These are phyloP conservation scores for Oedothorax gibbosus DNA, from an alignment of 1,140 invertebrate genomes.

Conservation along the genomic window DNA sequence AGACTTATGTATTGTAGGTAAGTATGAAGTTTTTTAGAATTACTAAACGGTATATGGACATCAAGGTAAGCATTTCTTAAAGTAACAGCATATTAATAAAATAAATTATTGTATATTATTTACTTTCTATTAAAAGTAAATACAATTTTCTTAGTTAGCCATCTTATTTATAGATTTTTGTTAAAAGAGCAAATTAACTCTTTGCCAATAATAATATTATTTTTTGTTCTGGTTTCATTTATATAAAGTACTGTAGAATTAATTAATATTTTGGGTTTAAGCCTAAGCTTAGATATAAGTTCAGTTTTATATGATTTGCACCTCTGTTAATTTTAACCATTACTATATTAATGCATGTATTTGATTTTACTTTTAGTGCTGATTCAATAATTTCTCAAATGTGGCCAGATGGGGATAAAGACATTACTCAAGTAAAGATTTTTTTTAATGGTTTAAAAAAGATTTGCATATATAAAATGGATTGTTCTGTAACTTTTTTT, in stretches of 20 bases:
- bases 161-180: not conserved
- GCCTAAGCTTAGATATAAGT: too few species aligned
- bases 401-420: conserved; percentile 95
- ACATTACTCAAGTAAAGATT: conserved; percentile 81
- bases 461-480: too few species aligned
- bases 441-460: conserved; percentile 7
- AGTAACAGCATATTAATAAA: not conserved
- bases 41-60: not conserved
- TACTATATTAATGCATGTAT: not conserved
- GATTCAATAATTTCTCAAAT: conserved; percentile 78
- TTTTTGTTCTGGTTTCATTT: too few species aligned
- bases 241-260: too few species aligned
- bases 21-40: not conserved
- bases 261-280: too few species aligned
- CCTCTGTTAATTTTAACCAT: too few species aligned
- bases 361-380: conserved; percentile 59
- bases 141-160: not conserved
- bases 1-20: conserved; percentile 81
- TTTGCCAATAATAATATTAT: too few species aligned
- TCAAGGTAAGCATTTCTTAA: not conserved
- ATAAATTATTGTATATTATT: not conserved
- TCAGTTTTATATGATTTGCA: too few species aligned
- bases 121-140: not conserved
- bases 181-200: not conserved
- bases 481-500: not conserved